Base-by-base conservation (phyloP, 2,113 vertebrate genomes). In the Eptesicus fuscus region DNA sequence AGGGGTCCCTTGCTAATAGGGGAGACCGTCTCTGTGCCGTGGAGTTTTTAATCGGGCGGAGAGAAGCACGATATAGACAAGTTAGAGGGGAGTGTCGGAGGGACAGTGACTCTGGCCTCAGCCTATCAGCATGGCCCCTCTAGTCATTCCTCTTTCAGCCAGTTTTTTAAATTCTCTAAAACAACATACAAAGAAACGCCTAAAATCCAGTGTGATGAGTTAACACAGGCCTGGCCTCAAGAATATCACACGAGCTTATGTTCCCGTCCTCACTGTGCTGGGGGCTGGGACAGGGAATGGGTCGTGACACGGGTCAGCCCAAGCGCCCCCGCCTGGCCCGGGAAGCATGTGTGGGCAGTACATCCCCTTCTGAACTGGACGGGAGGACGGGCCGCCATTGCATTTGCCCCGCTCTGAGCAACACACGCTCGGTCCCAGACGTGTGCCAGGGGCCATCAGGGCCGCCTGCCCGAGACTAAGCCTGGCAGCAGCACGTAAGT, bases 91-190 rank as follows among this genome's bases (percentile, higher is more conserved):
- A 82, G 23, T 37, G 56, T 71, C 11, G 0, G 47, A 59, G 37
- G 42, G 30, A n/a, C 12, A n/a, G 30, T 25, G 18, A 69, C 28
- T 80, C 65, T 35, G 37, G 25, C 44, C 37, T 80, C 53, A 25
- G 17, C 44, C 94, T 85, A 6, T 28, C 79, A 9, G 5, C 30
- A 25, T 14, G 56, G 73, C 30, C 40, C 61, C 42, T 74, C 47
- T 51, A 9, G 56, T 32, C 8, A 40, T 65, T 35, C 35, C 9
- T 42, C 56, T 32, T 63, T 73, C 78, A 69, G 40, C 71, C 30
- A 7, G 16, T 85, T 94, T 70, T 88, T 88, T 84, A 40, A 53
- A 79, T 93, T 83, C 77, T 84, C 47, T 95, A 63, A 90, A 83
- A 47, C 13, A 83, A 93, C 30, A 42, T 13, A 40, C 74, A 74